These are phyloP conservation scores for Leucopsar rothschildi DNA, from an alignment of 2,113 vertebrate genomes.

Conservation along the genomic window DNA sequence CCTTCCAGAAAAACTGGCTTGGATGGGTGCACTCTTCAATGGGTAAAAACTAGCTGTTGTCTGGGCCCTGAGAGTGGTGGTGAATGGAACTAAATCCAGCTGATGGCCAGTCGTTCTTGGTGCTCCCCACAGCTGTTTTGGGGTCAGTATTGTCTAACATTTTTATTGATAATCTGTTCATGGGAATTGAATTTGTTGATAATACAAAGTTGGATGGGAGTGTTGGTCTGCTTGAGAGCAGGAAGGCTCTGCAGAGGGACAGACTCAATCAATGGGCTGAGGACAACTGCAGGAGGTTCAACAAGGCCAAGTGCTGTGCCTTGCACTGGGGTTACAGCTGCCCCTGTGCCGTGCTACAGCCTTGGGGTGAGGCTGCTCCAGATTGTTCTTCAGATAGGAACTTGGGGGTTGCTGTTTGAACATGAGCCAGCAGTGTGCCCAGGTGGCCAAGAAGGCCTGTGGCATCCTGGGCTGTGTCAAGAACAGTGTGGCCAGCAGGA, in stretches of 20 bases:
- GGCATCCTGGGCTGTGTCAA: not conserved
- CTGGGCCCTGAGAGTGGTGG: not conserved
- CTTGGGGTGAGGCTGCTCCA: accelerated
- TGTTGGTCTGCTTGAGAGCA: not conserved
- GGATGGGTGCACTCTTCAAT: not conserved
- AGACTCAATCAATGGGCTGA: not conserved
- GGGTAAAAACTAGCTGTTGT: not conserved
- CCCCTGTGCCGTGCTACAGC: too few species aligned
- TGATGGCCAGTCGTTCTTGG: not conserved
- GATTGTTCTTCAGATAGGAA: not conserved
- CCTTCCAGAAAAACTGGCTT: not conserved
- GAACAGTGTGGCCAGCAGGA: not conserved
- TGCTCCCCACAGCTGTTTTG: not conserved
- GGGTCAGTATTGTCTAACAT: not conserved
- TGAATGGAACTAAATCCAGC: not conserved
- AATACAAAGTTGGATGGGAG: not conserved
- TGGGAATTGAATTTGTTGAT: not conserved
- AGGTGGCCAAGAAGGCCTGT: too few species aligned
- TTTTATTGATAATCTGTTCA: not conserved
- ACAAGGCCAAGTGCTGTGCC: not conserved
- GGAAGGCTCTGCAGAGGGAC: not conserved
- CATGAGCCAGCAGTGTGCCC: not conserved
- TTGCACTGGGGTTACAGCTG: not conserved
- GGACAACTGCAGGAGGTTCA: not conserved
- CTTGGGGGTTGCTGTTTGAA: not conserved